Evolutionary conservation across 2,113 vertebrate genomes (phyloP).

Genomic region (Callaeas wilsoni): DNA sequence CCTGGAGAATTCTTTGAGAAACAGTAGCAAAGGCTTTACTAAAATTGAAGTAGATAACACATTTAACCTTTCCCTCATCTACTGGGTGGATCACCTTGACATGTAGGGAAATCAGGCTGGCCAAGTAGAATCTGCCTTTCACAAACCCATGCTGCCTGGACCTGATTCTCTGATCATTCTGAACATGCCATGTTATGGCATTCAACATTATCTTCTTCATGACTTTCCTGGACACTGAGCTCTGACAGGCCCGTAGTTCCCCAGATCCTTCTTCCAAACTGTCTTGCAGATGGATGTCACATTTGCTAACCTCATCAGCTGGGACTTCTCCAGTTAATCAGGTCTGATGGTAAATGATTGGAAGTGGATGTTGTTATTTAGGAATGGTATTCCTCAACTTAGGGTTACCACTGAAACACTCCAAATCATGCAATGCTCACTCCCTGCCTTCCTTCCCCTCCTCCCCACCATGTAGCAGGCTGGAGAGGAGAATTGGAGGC

Average conservation of each 20-base stretch:
- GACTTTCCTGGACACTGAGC: background rate
- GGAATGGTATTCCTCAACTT: background rate
- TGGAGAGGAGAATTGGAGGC: background rate
- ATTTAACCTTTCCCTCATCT: background rate
- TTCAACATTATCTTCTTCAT: background rate
- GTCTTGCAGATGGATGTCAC: background rate
- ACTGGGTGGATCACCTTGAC: accelerated
- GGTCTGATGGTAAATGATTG: background rate
- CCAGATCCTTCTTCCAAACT: accelerated
- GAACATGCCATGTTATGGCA: accelerated
- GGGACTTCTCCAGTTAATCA: background rate
- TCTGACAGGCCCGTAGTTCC: background rate
- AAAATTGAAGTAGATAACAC: background rate
- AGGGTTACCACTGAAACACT: background rate
- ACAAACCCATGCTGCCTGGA: background rate
- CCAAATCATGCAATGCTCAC: accelerated
- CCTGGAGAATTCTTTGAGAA: background rate
- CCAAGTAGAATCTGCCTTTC: background rate
- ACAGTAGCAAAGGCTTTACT: background rate
- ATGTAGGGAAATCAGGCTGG: background rate
- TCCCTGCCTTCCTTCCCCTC: background rate
- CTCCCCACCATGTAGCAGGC: background rate
- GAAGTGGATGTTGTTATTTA: background rate
- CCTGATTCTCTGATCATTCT: background rate
- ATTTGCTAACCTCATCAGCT: background rate